Evolutionary conservation across 2,888 invertebrate species (phyloP).

Genomic region (Pollenia griseotomentosa): DNA sequence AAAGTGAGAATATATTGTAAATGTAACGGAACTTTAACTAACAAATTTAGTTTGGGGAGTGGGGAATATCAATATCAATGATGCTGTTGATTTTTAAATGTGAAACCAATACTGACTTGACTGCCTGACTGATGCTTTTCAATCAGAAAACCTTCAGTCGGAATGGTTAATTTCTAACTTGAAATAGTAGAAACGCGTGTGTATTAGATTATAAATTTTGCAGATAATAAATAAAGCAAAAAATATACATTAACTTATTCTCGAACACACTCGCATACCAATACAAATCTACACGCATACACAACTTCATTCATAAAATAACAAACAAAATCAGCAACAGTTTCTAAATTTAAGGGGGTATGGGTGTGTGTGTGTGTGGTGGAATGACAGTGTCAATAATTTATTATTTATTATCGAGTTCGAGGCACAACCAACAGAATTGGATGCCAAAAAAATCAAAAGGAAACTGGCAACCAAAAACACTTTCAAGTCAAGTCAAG

Average conservation of each 20-base stretch:
- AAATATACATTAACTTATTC: slow-evolving; percentile 1
- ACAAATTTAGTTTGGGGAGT: background rate
- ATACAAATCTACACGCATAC: background rate
- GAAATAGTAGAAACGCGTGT: slow-evolving; percentile 25
- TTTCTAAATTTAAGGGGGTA: background rate
- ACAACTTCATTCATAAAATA: slow-evolving; percentile 9
- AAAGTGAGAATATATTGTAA: too few species aligned
- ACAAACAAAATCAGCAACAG: slow-evolving; percentile 34
- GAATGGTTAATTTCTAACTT: slow-evolving; percentile 65
- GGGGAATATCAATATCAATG: background rate
- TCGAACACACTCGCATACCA: background rate
- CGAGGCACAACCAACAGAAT: slow-evolving; percentile 31
- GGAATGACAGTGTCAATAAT: slow-evolving; percentile 64
- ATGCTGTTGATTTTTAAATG: slow-evolving; percentile 40
- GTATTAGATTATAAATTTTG: slow-evolving; percentile 56
- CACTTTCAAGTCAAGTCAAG: slow-evolving; percentile 42
- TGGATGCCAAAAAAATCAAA: slow-evolving; percentile 60
- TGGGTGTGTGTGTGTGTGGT: slow-evolving; percentile 1
- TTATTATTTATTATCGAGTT: slow-evolving; percentile 62
- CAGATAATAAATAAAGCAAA: slow-evolving; percentile 23
- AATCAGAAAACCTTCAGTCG: slow-evolving; percentile 47
- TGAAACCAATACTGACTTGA: slow-evolving; percentile 36
- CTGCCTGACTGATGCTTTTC: slow-evolving; percentile 2
- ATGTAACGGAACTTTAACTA: background rate
- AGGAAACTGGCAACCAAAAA: slow-evolving; percentile 46